These are phyloP conservation scores for Platysternon megacephalum DNA, from an alignment of 2,113 vertebrate species.

Conservation along the genomic window DNA sequence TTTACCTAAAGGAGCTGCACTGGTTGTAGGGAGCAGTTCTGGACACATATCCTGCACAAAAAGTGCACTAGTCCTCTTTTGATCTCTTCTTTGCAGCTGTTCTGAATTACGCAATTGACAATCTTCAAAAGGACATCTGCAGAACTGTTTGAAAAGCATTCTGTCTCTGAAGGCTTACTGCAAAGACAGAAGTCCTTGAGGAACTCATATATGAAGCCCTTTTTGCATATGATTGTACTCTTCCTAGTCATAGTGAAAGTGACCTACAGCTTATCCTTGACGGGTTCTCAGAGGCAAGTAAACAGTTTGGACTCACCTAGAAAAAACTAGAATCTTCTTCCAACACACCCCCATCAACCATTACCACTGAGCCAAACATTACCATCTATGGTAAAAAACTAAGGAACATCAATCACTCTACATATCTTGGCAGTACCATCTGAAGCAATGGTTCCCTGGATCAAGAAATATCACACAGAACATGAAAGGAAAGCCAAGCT, in stretches of 20 bases:
- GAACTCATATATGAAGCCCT: neutral
- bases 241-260: neutral
- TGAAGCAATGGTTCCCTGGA: neutral
- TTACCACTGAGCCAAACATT: neutral
- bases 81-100: neutral
- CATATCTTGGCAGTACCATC: neutral
- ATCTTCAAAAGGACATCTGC: neutral
- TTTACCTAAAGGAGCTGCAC: neutral
- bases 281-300: neutral
- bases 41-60: neutral
- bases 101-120: neutral
- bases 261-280: neutral
- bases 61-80: neutral
- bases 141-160: neutral
- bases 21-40: neutral
- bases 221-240: neutral
- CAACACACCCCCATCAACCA: neutral
- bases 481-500: neutral
- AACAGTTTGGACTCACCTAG: neutral
- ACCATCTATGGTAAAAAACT: neutral
- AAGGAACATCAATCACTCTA: neutral
- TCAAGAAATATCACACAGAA: neutral
- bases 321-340: neutral
- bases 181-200: neutral
- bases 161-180: neutral